Evolutionary conservation across 2,113 vertebrate genomes (phyloP).

Genomic region (Cyanoramphus novaezelandiae): DNA sequence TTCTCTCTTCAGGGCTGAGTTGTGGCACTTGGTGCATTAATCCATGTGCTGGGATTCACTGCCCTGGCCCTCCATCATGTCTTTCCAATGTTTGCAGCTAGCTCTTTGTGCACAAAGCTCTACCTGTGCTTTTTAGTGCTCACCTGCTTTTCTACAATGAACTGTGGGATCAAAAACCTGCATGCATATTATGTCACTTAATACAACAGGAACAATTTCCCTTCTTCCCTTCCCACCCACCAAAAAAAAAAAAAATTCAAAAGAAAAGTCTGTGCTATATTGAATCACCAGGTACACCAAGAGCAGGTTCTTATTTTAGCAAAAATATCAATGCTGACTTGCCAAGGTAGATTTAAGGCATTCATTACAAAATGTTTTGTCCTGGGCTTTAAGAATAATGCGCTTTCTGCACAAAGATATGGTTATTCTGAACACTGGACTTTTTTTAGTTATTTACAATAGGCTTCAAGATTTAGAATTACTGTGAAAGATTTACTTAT

Average conservation of each 20-base stretch:
- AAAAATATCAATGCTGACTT: conserved; percentile 61
- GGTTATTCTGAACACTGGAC: conserved; percentile 61
- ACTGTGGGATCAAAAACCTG: conserved; percentile 2
- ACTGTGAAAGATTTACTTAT: conserved; percentile 82
- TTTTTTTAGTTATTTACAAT: conserved; percentile 78
- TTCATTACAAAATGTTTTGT: conserved; percentile 77
- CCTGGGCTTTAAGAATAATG: conserved; percentile 77
- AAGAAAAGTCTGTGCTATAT: conserved; percentile 2
- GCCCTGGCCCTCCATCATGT: neutral
- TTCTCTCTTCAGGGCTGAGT: neutral
- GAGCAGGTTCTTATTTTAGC: conserved; percentile 59
- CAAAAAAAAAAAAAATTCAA: neutral
- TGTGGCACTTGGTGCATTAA: neutral
- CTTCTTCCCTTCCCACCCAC: neutral
- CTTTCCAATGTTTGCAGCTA: neutral
- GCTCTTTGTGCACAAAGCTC: neutral
- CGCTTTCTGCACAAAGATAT: conserved; percentile 67
- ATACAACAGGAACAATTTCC: conserved; percentile 50
- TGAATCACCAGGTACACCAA: conserved; percentile 61
- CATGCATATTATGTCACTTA: neutral
- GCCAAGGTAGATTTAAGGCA: conserved; percentile 71
- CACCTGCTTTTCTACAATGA: conserved; percentile 16
- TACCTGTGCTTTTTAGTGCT: neutral
- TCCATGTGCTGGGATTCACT: neutral
- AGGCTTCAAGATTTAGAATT: conserved; percentile 81